Conservation (phyloP, 1,140 invertebrate genomes). For the Drosophila miranda region DNA sequence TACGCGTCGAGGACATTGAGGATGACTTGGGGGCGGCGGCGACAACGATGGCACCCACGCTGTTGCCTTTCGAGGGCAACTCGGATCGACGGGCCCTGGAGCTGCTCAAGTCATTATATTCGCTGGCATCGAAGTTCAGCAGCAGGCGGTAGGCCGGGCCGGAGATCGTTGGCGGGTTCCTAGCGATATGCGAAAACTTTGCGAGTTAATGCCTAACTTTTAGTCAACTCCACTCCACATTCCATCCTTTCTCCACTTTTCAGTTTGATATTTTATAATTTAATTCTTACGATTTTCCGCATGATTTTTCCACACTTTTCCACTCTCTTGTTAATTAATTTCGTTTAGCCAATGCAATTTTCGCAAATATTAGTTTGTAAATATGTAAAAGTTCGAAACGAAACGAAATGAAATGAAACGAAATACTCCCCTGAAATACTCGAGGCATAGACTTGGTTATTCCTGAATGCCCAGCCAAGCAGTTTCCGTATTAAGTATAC, state of each 20-base stretch:
- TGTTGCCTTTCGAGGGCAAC: slow-evolving; percentile 37
- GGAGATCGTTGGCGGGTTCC: slow-evolving; percentile 39
- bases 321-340: slow-evolving; percentile 53
- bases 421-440: slow-evolving; percentile 65
- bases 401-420: background rate
- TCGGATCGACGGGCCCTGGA: slow-evolving; percentile 91
- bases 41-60: slow-evolving; percentile 42
- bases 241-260: slow-evolving; percentile 16
- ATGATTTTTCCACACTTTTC: slow-evolving; percentile 5
- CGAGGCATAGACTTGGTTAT: slow-evolving; percentile 37
- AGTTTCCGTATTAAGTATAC: slow-evolving; percentile 37
- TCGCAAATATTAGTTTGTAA: slow-evolving; percentile 71
- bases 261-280: slow-evolving; percentile 39
- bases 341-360: slow-evolving; percentile 66
- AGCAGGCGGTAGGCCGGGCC: slow-evolving; percentile 73
- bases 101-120: slow-evolving; percentile 90
- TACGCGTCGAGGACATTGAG: slow-evolving; percentile 74
- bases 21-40: slow-evolving; percentile 33
- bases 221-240: slow-evolving; percentile 67
- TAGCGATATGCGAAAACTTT: slow-evolving; percentile 40
- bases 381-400: slow-evolving; percentile 55
- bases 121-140: slow-evolving; percentile 88
- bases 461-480: slow-evolving; percentile 45
- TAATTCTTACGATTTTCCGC: slow-evolving; percentile 5
- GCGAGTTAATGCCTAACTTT: slow-evolving; percentile 72